Evolutionary conservation across 2,888 invertebrate species (phyloP).

Genomic region (Lypha dubia): DNA sequence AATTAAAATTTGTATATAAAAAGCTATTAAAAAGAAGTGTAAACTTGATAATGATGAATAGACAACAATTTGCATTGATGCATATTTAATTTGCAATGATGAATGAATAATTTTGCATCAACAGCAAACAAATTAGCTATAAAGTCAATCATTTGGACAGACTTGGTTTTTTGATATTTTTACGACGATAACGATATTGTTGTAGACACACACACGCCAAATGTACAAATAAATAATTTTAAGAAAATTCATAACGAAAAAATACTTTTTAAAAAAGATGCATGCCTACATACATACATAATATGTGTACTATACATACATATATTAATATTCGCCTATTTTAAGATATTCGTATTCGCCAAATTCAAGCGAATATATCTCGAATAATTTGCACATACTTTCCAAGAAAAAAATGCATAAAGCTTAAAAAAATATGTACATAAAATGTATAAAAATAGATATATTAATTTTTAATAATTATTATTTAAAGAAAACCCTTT

Average conservation of each 20-base stretch:
- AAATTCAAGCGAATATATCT: no score
- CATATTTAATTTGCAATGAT: conserved; percentile 2
- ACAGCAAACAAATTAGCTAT: conserved; percentile 14
- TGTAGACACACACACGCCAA: conserved; percentile 8
- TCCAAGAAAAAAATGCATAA: no score
- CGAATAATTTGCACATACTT: no score
- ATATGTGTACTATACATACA: no score
- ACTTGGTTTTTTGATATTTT: conserved; percentile 20
- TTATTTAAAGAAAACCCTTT: no score
- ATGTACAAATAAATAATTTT: conserved; percentile 30
- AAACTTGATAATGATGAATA: conserved; percentile 31
- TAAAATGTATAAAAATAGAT: not conserved
- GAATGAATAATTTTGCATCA: conserved; percentile 30
- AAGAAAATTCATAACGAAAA: conserved; percentile 5
- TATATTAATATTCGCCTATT: no score
- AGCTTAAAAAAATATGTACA: no score
- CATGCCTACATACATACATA: no score
- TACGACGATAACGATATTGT: not conserved
- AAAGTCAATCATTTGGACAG: conserved; percentile 8
- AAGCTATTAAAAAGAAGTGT: not conserved
- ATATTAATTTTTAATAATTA: no score
- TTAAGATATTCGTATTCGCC: no score
- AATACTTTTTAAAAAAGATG: no score
- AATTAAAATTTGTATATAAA: not conserved
- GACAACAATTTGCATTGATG: conserved; percentile 8